Evolutionary conservation across 2,888 invertebrate species (phyloP), one percentile per base, ranked within the genome.

Genomic region (Sphaerophoria taeniata): DNA sequence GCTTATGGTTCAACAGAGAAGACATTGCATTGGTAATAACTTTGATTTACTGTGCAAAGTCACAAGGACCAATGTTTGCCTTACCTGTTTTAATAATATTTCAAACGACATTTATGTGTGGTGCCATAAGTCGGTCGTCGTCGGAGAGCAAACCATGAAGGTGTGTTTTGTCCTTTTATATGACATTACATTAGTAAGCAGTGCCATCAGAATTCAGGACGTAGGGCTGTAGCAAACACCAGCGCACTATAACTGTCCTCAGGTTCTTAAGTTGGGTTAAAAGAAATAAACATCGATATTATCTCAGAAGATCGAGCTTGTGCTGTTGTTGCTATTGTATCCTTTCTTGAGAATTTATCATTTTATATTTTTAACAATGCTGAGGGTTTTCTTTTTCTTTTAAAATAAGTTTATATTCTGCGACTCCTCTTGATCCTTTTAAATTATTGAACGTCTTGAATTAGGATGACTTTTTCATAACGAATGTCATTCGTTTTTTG

Each of bases 1-100:
- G 34, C 67, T 82, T 72, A 82, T 82, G 82, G 73, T 73, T 82
- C 82, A 82, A 82, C 77, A 82, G 73, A 77, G 78, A 73, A 73
- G 77, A 77, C 82, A 82, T 78, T 73, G 47, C 69, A 78, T 78
- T 82, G 77, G 78, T 49, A 73, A 82, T 82, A 82, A 82, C 73
- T 77, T 82, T 82, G 82, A 82, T 82, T 82, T 82, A 82, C 78
- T 56, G 69, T 51, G 43, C 39, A 74, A 70, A 75, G 75, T 80
- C 80, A 55, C 56, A 70, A 56, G 47, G 49, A 70, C 49, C n/a
- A n/a, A n/a, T 80, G 69, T 34, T 45, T 45, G n/a, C n/a, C n/a
- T n/a, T n/a, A n/a, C n/a, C 61, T 60, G 51, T 70, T 76, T 70
- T 60, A 34, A n/a, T n/a, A n/a, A n/a, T n/a, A n/a, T n/a, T 16